Evolutionary conservation across 2,113 vertebrate species (phyloP), one percentile per base, ranked within the genome.

Genomic region (Gopherus evgoodei): DNA sequence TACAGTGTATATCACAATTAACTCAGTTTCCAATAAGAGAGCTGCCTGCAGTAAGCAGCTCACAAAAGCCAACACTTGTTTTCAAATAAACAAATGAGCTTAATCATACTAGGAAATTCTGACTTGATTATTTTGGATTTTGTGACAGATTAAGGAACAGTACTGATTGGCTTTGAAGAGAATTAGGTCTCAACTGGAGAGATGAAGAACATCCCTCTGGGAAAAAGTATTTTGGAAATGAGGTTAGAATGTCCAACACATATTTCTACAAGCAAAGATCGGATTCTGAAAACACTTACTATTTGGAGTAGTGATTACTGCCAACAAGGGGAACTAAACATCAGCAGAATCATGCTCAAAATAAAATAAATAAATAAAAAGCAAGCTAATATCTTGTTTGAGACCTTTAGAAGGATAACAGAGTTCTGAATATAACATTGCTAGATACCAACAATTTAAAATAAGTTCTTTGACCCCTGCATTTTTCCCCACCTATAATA

Each of bases 351-450:
- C 85, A 65, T 2, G 2, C 2, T 44, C 72, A 84, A 27, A 31
- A 87, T 42, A 81, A 88, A 57, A 87, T 80, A 47, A 84, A 93
- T 54, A 54, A 52, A 54, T 54, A 91, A 83, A 87, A 44, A 75
- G 76, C 82, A 79, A 89, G 44, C 13, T 84, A 35, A 86, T 10
- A 6, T 31, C 2, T 0, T 5, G 47, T 52, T n/a, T 47, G 16
- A 57, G 44, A 78, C 38, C 44, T 69, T 87, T 72, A 84, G 31
- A 59, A 89, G 24, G 13, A 95, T 81, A 42, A 62, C 59, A 19
- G 11, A 21, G 21, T 21, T 42, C n/a, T 44, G 22, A 82, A 80
- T 27, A 50, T 0, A 21, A 69, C 19, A 57, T 2, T 50, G 72
- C 1, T 76, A 89, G 75, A 19, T 54, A 90, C 81, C 72, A 90